phyloP scores from a whole-genome alignment of 2,888 invertebrate genomes.

The Mimumesa dahlbomi region DNA sequence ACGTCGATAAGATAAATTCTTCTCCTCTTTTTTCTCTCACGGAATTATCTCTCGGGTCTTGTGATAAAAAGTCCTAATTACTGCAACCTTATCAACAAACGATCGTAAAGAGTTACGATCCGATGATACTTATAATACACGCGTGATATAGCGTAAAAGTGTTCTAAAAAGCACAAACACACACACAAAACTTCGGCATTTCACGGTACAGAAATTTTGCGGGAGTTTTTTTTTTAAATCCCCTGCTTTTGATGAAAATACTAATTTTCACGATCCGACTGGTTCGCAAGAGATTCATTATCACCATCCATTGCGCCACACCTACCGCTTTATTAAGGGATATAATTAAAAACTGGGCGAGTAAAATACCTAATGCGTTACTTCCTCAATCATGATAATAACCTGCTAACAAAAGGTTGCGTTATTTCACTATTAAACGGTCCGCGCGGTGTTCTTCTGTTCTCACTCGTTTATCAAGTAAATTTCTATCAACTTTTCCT shows the following conservation, averaged over 20 bases:
- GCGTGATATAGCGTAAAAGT: too few relatives aligned
- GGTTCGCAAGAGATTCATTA: too few relatives aligned
- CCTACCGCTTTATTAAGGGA: constrained; percentile 37
- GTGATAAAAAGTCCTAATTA: constrained; percentile 38
- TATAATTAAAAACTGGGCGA: constrained; percentile 41
- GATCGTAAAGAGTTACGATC: constrained; percentile 20
- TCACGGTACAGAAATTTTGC: too few relatives aligned
- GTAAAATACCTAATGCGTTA: constrained; percentile 44
- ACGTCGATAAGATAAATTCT: constrained; percentile 44
- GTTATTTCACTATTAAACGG: constrained; percentile 43
- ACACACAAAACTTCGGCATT: too few relatives aligned
- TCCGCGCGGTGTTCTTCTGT: constrained; percentile 14
- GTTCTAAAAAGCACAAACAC: too few relatives aligned
- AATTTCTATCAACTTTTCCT: constrained; percentile 33
- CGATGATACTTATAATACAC: too few relatives aligned
- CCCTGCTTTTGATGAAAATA: neutral
- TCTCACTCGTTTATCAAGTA: neutral
- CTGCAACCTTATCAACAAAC: constrained; percentile 21
- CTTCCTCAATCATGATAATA: constrained; percentile 51
- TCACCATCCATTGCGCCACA: constrained; percentile 18
- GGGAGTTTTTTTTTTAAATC: neutral
- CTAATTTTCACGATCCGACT: too few relatives aligned
- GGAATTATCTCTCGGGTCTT: constrained; percentile 37
- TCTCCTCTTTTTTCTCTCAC: constrained; percentile 6
- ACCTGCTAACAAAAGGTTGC: constrained; percentile 45